Conservation (phyloP, 2,888 invertebrate genomes). For the Pammene aurita region DNA sequence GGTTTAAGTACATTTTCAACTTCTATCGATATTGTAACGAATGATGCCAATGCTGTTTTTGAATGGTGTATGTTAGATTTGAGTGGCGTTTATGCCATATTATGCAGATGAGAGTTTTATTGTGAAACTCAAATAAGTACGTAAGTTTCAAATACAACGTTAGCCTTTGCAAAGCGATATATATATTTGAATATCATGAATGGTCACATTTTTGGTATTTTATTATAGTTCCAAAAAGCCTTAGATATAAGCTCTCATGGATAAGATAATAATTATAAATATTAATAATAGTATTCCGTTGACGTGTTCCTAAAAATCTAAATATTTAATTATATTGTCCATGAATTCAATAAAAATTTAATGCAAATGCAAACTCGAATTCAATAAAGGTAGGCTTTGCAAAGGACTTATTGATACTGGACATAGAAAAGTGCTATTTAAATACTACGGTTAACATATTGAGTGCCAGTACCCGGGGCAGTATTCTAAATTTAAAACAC, state of each 20-base stretch:
- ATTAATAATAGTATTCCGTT: conserved; percentile 21
- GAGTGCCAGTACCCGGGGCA: background rate
- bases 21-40: conserved; percentile 29
- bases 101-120: conserved; percentile 4
- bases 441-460: background rate
- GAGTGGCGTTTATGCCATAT: conserved; percentile 8
- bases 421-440: conserved; percentile 2
- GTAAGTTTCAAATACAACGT: conserved; percentile 15
- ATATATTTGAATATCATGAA: conserved; percentile 1
- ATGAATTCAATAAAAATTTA: background rate
- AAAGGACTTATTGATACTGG: background rate
- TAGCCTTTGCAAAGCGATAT: conserved; percentile 22
- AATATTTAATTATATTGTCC: background rate
- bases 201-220: background rate
- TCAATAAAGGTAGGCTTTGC: conserved; percentile 6
- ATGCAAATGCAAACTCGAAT: background rate
- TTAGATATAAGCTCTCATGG: conserved; percentile 6
- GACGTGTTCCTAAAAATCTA: conserved; percentile 19
- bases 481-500: too few relatives aligned
- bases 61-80: background rate
- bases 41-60: conserved; percentile 19
- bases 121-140: conserved; percentile 22
- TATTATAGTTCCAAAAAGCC: background rate
- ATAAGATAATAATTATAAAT: conserved; percentile 29
- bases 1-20: conserved; percentile 33